phyloP scores from a whole-genome alignment of 2,113 vertebrate genomes.

The Eonycteris spelaea region DNA sequence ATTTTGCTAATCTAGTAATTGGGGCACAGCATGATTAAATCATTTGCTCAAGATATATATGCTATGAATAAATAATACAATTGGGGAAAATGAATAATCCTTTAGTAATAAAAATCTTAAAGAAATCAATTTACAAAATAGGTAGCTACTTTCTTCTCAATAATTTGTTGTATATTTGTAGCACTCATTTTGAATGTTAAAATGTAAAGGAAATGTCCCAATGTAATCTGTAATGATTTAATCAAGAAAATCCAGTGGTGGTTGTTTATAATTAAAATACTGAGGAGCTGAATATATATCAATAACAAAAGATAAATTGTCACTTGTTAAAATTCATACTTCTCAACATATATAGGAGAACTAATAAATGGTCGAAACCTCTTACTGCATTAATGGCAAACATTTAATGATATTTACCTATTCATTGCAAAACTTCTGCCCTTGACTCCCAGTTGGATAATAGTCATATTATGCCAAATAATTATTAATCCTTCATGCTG shows the following conservation, averaged over 20 bases:
- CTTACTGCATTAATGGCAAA: not conserved
- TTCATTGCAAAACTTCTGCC: not conserved
- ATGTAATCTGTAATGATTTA: not conserved
- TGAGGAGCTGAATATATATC: constrained; percentile 16
- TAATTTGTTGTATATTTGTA: not conserved
- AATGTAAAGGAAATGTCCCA: not conserved
- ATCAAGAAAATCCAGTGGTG: not conserved
- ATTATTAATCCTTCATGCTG: not conserved
- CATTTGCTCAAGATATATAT: constrained; percentile 44
- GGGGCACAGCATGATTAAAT: constrained; percentile 50
- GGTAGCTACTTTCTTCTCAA: not conserved
- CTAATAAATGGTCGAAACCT: not conserved
- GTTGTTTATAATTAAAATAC: constrained; percentile 45
- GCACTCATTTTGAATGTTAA: not conserved
- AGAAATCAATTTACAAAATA: constrained; percentile 47
- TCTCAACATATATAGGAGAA: constrained; percentile 47
- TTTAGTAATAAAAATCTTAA: constrained; percentile 17
- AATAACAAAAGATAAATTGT: constrained; percentile 35
- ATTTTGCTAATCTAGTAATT: constrained; percentile 41
- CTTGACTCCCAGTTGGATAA: constrained; percentile 11
- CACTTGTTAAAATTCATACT: constrained; percentile 59
- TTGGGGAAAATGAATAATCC: constrained; percentile 31
- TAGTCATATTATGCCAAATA: accelerated
- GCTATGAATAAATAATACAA: constrained; percentile 31
- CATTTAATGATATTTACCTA: constrained; percentile 31